Evolutionary conservation across 2,797 vertebrate species (phyloP).

Genomic region (Pithecia hirsuta): DNA sequence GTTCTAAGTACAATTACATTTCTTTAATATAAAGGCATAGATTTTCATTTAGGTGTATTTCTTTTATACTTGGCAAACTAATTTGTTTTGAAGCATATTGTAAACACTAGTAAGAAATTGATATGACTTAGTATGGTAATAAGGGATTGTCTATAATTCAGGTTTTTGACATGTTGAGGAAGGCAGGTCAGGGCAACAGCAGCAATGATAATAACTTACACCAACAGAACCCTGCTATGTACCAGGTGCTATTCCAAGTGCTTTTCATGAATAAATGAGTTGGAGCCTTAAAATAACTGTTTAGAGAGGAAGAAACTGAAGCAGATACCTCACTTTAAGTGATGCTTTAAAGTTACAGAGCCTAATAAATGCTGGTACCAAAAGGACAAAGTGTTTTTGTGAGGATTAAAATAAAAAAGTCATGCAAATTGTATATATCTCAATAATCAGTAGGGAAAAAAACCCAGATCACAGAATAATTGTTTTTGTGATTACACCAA

Average conservation of each 20-base stretch:
- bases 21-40: background rate
- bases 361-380: background rate
- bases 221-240: background rate
- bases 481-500: background rate
- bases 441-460: background rate
- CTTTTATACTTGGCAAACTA: constrained; percentile 22
- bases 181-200: background rate
- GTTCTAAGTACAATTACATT: background rate
- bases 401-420: constrained; percentile 23
- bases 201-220: background rate
- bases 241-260: background rate
- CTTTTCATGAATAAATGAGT: background rate
- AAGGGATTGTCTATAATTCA: background rate
- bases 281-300: background rate
- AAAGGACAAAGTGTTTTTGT: background rate
- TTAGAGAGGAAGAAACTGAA: constrained; percentile 16
- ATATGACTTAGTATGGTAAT: background rate
- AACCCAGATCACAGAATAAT: background rate
- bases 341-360: background rate
- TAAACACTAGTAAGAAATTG: background rate
- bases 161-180: background rate
- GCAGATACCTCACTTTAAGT: background rate
- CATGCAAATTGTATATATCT: background rate
- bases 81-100: constrained; percentile 29
- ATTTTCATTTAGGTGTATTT: background rate